phyloP scores from a whole-genome alignment of 1,140 invertebrate genomes.

The Muscidifurax raptorellus region DNA sequence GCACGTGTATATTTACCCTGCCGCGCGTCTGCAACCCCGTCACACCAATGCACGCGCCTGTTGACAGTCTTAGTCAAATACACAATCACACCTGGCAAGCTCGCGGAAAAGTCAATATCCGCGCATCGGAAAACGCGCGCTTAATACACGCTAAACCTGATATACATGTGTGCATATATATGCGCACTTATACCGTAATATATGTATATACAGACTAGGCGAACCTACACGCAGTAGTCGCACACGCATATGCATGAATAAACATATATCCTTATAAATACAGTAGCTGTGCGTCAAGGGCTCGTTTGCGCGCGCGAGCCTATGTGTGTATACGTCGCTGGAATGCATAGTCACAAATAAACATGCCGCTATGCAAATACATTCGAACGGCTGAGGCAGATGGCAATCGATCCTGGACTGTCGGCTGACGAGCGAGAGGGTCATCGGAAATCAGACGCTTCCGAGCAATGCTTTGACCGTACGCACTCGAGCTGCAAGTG shows the following conservation, averaged over 20 bases:
- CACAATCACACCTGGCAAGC: neutral
- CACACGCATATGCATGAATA: too few relatives aligned
- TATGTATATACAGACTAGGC: too few relatives aligned
- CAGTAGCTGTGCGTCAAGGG: neutral
- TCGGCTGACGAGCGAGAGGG: too few relatives aligned
- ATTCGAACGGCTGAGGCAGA: neutral
- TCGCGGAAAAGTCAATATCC: neutral
- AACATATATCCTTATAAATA: slow-evolving; percentile 19
- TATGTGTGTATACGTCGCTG: neutral
- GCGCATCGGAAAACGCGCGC: neutral
- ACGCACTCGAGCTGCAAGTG: neutral
- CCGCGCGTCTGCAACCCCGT: neutral
- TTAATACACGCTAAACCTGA: too few relatives aligned
- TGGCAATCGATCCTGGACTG: slow-evolving; percentile 28
- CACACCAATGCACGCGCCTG: neutral
- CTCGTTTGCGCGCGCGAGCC: neutral
- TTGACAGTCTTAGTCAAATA: slow-evolving; percentile 2
- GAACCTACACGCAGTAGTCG: too few relatives aligned
- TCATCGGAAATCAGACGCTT: slow-evolving; percentile 33
- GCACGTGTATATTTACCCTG: neutral
- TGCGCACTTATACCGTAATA: too few relatives aligned
- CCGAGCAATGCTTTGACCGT: neutral
- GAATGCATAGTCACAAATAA: slow-evolving; percentile 38
- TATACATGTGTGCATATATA: too few relatives aligned
- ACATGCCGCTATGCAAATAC: slow-evolving; percentile 23